These are phyloP conservation scores for Crocidura indochinensis DNA, from an alignment of 2,797 vertebrate species.

Conservation along the genomic window DNA sequence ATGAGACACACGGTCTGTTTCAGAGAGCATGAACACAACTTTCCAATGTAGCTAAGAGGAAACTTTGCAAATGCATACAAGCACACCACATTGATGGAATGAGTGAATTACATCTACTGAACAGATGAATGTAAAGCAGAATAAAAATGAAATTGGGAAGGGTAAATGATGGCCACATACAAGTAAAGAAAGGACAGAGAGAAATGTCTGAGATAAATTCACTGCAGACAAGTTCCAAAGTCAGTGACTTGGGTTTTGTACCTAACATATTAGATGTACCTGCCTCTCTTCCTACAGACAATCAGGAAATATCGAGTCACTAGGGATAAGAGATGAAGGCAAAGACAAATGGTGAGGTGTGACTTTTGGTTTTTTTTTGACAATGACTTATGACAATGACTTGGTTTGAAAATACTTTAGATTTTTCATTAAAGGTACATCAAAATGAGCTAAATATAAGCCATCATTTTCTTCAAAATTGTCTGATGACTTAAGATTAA, in stretches of 20 bases:
- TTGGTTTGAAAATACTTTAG: conserved; percentile 35
- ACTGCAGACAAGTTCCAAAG: conserved; percentile 21
- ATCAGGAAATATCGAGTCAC: conserved; percentile 20
- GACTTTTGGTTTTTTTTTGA: conserved; percentile 9
- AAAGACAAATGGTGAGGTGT: not conserved
- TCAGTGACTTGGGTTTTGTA: conserved; percentile 42
- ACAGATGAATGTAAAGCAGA: conserved; percentile 1
- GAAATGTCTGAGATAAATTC: conserved; percentile 9
- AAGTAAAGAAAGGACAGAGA: not conserved
- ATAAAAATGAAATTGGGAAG: conserved; percentile 12
- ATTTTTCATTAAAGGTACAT: conserved; percentile 38
- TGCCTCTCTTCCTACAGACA: not conserved
- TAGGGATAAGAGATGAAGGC: not conserved
- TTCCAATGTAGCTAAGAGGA: conserved; percentile 64
- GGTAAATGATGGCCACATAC: not conserved
- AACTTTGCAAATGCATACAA: conserved; percentile 26
- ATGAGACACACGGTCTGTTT: not conserved
- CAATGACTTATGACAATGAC: too few species aligned
- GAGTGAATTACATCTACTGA: conserved; percentile 48
- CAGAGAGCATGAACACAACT: conserved; percentile 23
- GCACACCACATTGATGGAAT: conserved; percentile 26
- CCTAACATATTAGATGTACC: not conserved
- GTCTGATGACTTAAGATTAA: conserved; percentile 44
- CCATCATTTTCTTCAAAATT: conserved; percentile 17
- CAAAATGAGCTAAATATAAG: not conserved